Evolutionary conservation across 2,888 invertebrate species (phyloP), one percentile per base, ranked within the genome.

Genomic region (Brachylomia viminalis): DNA sequence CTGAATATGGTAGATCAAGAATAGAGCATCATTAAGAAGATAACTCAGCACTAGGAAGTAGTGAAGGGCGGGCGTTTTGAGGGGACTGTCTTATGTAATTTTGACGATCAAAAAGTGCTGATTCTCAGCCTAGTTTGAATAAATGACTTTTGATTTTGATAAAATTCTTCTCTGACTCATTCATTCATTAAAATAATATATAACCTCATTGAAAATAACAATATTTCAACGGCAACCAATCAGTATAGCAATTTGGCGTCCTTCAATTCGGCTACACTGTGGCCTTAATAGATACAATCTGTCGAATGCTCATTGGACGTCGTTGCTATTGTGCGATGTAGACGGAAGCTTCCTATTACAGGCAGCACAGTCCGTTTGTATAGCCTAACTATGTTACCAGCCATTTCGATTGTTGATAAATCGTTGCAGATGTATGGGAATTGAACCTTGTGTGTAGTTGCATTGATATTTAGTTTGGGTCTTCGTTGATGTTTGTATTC

Each of bases 331-430:
- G 89, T 88, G 77, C n/a, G 70, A 27, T 72, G 82, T 77, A 79
- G 83, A 86, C 80, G 84, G 83, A 87, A 87, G 86, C 86, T 77
- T 87, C 84, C 82, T 84, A 87, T 88, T 88, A 90, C 89, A 89
- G 90, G 82, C 80, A 85, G 86, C 82, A 86, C 86, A 87, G 87
- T 88, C 87, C 88, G 90, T 89, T 88, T 91, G 90, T 90, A 87
- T 88, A 83, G 77, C 70, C 86, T 88, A 87, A 89, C 86, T 88
- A 71, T 80, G 75, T 85, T 80, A 85, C 80, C 61, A 62, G 61
- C 84, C 74, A 72, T 83, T 86, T 69, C 83, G 61, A 83, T 83
- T 83, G 83, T 83, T 86, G 86, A 83, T 83, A 72, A 86, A 79
- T 74, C 59, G 72, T 13, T 74, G 81, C 58, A 76, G 59, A 67